Base-by-base conservation (phyloP, 2,888 invertebrate genomes). In the Frankliniella fusca region DNA sequence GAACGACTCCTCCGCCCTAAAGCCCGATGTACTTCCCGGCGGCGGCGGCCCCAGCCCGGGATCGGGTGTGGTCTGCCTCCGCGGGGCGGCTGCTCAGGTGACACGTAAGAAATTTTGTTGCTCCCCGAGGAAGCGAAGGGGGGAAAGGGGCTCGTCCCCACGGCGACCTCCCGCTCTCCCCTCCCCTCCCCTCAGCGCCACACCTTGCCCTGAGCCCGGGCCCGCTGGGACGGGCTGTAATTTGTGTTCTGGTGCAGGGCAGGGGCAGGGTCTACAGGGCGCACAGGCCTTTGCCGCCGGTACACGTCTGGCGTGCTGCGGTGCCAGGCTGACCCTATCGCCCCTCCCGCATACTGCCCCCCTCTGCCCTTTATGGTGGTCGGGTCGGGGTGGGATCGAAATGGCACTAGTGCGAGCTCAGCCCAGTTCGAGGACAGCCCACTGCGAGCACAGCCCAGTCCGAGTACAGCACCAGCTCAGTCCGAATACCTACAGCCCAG, bases 101-200 rank as follows among this genome's bases (percentile, higher is more conserved):
- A 61, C 61, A 61, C 61, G 61, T 61, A 61, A 61, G 61, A 61
- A 61, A 61, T 61, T 61, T 61, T 61, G 61, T 61, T 61, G 61
- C 61, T 61, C 61, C 61, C 61, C 61, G 61, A 61, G 61, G 61
- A n/a, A 61, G n/a, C 12, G 61, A n/a, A 7, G 61, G n/a, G 61
- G 61, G 61, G 61, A 61, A 61, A 61, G 61, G 61, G 61, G 18
- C 54, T 18, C 54, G 54, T 7, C 54, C 50, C n/a, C 50, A 50
- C 10, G 50, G 18, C 18, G 54, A 3, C 15, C 54, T 7, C 12
- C 54, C 54, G 54, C 15, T 9, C 54, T 3, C 20, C 61, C 61
- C 61, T 5, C 15, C 18, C 61, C 20, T 0, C 61, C 61, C 61
- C 7, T 11, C 61, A 5, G 61, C 61, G 18, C 61, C 61, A 61